phyloP scores from a whole-genome alignment of 1,140 invertebrate species.

The Drosophila nebulosa region DNA sequence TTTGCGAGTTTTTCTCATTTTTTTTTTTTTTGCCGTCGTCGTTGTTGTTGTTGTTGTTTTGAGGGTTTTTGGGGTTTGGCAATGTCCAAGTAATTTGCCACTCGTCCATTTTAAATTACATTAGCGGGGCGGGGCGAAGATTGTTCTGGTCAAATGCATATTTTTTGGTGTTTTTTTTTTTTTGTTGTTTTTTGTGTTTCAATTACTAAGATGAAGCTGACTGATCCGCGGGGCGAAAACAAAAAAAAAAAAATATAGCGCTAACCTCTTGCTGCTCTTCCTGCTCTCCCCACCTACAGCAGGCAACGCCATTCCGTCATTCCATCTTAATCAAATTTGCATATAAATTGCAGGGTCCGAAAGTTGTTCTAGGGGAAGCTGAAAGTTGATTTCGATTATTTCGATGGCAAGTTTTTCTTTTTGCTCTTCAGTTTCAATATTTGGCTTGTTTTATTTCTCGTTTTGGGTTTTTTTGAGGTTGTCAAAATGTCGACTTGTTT shows the following conservation, averaged over 20 bases:
- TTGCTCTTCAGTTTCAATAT: constrained; percentile 9
- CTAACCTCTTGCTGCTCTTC: not conserved
- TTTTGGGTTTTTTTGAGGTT: constrained; percentile 33
- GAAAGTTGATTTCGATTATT: constrained; percentile 77
- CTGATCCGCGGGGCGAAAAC: constrained; percentile 10
- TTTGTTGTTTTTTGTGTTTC: constrained; percentile 42
- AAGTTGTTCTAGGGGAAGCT: constrained; percentile 51
- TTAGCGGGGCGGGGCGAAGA: constrained; percentile 37
- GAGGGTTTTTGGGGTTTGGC: constrained; percentile 12
- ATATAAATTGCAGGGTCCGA: constrained; percentile 69
- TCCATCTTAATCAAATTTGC: constrained; percentile 74
- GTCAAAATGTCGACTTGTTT: constrained; percentile 76
- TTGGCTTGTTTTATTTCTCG: not conserved
- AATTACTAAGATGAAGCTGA: constrained; percentile 46
- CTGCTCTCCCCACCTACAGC: not conserved
- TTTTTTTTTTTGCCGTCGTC: constrained; percentile 10
- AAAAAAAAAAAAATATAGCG: constrained; percentile 5
- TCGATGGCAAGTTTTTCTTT: constrained; percentile 43
- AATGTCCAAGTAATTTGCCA: constrained; percentile 72
- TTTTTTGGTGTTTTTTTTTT: constrained; percentile 46
- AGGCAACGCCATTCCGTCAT: constrained; percentile 24
- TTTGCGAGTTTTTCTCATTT: constrained; percentile 27
- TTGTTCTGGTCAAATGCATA: constrained; percentile 67
- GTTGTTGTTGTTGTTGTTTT: constrained; percentile 1
- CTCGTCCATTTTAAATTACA: constrained; percentile 77